Evolutionary conservation across 1,140 invertebrate genomes (phyloP).

Genomic region (Rhagoletis pomonella): DNA sequence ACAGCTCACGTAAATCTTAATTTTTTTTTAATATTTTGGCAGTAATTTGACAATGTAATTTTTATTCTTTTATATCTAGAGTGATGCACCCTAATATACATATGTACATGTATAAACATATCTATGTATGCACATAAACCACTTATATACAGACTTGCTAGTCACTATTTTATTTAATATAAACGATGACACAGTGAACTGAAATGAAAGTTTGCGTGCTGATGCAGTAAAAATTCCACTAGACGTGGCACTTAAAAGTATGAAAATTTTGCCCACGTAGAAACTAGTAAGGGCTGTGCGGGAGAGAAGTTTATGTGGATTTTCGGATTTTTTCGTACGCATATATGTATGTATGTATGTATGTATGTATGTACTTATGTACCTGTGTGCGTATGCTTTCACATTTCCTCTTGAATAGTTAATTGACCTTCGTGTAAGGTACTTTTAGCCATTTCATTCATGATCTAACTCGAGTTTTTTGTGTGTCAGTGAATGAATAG

Average conservation of each 20-base stretch:
- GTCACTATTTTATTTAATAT: background rate
- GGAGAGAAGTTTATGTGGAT: background rate
- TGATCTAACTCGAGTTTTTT: background rate
- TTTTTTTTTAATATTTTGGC: too few species aligned
- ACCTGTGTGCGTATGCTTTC: background rate
- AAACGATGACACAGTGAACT: conserved; percentile 46
- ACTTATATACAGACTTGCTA: background rate
- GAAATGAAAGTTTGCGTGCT: conserved; percentile 34
- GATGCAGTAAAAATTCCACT: conserved; percentile 18
- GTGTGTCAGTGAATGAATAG: background rate
- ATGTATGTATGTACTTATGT: background rate
- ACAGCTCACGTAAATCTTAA: too few species aligned
- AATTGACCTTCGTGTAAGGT: conserved; percentile 19
- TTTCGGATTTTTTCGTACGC: background rate
- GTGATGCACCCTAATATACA: background rate
- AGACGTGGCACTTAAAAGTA: conserved; percentile 23
- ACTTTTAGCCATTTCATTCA: background rate
- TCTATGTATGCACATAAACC: background rate
- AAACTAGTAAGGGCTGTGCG: background rate
- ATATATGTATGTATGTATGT: background rate
- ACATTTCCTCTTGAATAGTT: conserved; percentile 4
- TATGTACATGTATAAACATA: background rate
- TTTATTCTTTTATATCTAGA: too few species aligned
- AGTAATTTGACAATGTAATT: too few species aligned
- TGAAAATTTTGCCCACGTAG: background rate